These are phyloP conservation scores for Lasioglossum figueresi DNA, from an alignment of 2,888 invertebrate genomes.

Conservation along the genomic window DNA sequence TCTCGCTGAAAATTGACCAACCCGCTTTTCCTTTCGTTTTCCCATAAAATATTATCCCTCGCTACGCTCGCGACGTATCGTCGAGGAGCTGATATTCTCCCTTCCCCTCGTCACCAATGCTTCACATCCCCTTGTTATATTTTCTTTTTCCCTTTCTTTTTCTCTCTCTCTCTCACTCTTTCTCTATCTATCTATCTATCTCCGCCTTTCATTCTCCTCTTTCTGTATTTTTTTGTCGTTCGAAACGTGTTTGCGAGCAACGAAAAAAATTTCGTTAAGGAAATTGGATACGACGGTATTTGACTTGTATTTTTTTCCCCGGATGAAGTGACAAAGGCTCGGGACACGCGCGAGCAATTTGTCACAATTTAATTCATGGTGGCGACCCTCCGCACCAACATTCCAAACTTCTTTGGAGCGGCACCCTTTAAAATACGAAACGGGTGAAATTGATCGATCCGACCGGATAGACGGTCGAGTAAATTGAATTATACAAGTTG, in stretches of 20 bases:
- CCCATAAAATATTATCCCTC: slow-evolving; percentile 62
- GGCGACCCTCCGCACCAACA: slow-evolving; percentile 32
- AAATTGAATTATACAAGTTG: slow-evolving; percentile 64
- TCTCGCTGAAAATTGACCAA: slow-evolving; percentile 66
- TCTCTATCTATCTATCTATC: too few species aligned
- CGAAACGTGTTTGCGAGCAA: background rate
- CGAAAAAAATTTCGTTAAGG: slow-evolving; percentile 34
- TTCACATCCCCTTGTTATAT: background rate
- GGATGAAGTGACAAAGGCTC: slow-evolving; percentile 37
- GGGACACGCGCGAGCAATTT: slow-evolving; percentile 71
- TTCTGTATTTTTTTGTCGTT: slow-evolving; percentile 46
- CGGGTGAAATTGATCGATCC: slow-evolving; percentile 56
- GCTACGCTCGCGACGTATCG: slow-evolving; percentile 31
- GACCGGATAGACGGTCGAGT: slow-evolving; percentile 41
- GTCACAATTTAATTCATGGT: slow-evolving; percentile 65
- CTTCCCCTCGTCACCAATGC: background rate
- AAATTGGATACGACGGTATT: slow-evolving; percentile 42
- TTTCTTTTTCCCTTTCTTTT: background rate
- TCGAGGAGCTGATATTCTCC: slow-evolving; percentile 34
- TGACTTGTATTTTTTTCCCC: slow-evolving; percentile 34
- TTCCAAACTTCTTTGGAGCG: slow-evolving; percentile 41
- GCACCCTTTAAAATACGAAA: slow-evolving; percentile 70
- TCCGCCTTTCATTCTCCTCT: slow-evolving; percentile 10
- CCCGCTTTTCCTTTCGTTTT: slow-evolving; percentile 68
- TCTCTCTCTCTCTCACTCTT: background rate